Base-by-base conservation (phyloP, 2,797 vertebrate genomes). In the Lagodon rhomboides region DNA sequence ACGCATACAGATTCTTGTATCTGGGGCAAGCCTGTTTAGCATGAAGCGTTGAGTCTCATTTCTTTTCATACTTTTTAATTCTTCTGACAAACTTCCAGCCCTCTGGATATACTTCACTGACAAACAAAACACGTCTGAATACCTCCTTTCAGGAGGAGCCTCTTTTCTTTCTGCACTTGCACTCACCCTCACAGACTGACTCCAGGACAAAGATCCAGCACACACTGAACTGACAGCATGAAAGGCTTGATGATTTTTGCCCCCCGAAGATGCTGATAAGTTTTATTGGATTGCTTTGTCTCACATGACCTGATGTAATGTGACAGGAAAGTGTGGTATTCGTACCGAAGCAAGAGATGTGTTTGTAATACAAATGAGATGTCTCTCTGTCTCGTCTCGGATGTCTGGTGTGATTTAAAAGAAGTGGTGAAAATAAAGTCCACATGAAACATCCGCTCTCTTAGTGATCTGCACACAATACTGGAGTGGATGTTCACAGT, bases 51-150 rank as follows among this genome's bases (percentile, higher is more conserved):
- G 68, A 69, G 64, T 85, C 68, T 86, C 56, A 75, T 88, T 88
- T 84, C 66, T 79, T 87, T 87, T 68, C 65, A 82, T 73, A 75
- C 70, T 84, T 89, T 84, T 89, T 62, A 75, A 91, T 93, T 78
- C 73, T 88, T 91, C 66, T 88, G 85, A 92, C 87, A 92, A 92
- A 87, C 85, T 77, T 86, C 58, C 74, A 46, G 65, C 73, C 84
- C 67, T 84, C 82, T 75, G 56, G 80, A 84, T 84, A 72, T 64
- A 70, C 84, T 84, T 68, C 64, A 53, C 77, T 78, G 82, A 79
- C 68, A 88, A 89, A 90, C 82, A 88, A 89, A 86, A 80, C 84
- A 70, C 54, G 61, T 86, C 68, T 82, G 75, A 87, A 89, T 74
- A 16, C 15, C 30, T 80, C 58, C 71, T 79, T 77, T 81, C 73